Percentiles rank a stretch among this genome's conserved stretches.
Evolutionary conservation across 2,797 vertebrate genomes (phyloP).

Genomic region (Pagetopsis macropterus): DNA sequence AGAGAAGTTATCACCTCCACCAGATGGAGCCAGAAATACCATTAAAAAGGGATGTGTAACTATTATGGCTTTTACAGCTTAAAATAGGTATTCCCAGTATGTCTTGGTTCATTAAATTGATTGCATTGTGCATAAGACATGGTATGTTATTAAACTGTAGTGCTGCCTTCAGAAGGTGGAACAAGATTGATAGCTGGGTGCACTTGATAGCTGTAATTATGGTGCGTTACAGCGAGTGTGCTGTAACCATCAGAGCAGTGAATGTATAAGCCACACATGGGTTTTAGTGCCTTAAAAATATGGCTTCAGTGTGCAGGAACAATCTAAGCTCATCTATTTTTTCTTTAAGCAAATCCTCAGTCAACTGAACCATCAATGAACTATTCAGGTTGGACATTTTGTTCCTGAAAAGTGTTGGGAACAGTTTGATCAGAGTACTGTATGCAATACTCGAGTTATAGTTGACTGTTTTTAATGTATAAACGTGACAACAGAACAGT

Average conservation of each 20-base stretch:
- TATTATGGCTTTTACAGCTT: not conserved
- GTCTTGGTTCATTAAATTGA: not conserved
- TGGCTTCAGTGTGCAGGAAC: not conserved
- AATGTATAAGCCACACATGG: constrained; percentile 4
- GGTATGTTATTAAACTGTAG: not conserved
- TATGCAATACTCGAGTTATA: too few relatives aligned
- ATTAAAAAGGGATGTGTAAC: not conserved
- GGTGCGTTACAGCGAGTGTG: not conserved
- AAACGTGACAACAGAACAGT: not conserved
- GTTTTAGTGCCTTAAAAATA: not conserved
- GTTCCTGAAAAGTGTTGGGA: not conserved
- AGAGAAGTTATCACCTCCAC: constrained; percentile 24
- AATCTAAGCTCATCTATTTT: not conserved
- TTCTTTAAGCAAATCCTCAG: not conserved
- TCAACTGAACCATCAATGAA: not conserved
- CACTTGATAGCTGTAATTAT: not conserved
- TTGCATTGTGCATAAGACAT: not conserved
- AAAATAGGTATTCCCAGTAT: not conserved
- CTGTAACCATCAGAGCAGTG: not conserved
- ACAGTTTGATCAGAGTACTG: not conserved
- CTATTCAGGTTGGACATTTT: not conserved
- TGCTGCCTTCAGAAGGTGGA: not conserved
- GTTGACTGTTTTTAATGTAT: not conserved
- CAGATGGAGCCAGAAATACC: constrained; percentile 44
- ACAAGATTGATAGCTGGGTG: not conserved